Evolutionary conservation across 2,797 vertebrate genomes (phyloP), one percentile per base, ranked within the genome.

Genomic region (Tokudaia muenninki): DNA sequence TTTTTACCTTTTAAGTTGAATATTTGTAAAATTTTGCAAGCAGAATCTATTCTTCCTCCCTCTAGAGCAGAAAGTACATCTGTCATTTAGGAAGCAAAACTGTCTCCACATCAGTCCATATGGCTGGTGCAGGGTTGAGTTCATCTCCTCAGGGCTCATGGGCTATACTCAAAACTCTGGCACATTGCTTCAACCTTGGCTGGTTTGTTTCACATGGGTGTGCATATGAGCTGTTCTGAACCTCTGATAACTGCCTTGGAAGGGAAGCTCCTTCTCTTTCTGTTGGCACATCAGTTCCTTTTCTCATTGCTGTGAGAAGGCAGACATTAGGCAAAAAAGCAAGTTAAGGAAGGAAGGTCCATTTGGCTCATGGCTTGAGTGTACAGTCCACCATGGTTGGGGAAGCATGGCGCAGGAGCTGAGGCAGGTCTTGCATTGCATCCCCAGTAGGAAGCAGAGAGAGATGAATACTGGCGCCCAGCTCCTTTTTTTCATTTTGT

Each of bases 1-100:
- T 57, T 80, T 92, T 74, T 1, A 11, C 17, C 9, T 11, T 72
- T 21, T 19, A 16, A 19, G 55, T 11, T 29, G 57, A 90, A 75
- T 29, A 37, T n/a, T n/a, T 95, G 19, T 86, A 74, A 61, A 16
- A 8, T 59, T 87, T 87, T 16, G 31, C 37, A 91, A 34, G 24
- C n/a, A 90, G 24, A 94, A 90, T 88, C 37, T 10, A 65, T 77
- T 50, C 16, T 16, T 12, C 2, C 21, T 92, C 52, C 10, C 6
- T 94, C 34, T 94, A 87, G 37, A 90, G 61, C 5, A 57, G 70
- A 86, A 95, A 95, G 83, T 79, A 22, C 14, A 31, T 2, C 52
- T 70, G 67, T 72, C 47, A 19, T 78, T 81, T 92, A 3, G 47
- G 37, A 10, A 87, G 34, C 52, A 41, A 94, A 67, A 70, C 16